Conservation (phyloP, 2,888 invertebrate genomes). For the Psylliodes chrysocephalus region DNA sequence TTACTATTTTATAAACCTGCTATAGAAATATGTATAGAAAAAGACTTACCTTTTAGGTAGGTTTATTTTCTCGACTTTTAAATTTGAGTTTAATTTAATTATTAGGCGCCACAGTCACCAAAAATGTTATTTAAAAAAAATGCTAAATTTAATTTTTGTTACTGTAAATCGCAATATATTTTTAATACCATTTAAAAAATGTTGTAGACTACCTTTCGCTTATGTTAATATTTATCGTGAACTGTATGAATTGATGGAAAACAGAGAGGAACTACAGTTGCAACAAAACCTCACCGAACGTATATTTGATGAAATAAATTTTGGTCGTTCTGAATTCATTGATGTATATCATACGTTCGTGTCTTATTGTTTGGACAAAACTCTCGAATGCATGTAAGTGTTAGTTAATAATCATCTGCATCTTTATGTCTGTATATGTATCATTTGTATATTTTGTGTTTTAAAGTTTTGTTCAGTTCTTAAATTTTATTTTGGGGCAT, state of each 20-base stretch:
- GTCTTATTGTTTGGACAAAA: conserved; percentile 56
- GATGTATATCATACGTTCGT: conserved; percentile 57
- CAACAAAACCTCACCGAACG: conserved; percentile 49
- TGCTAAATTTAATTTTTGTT: no score
- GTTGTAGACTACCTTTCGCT: conserved; percentile 76
- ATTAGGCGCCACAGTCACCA: neutral
- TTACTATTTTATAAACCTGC: conserved; percentile 55
- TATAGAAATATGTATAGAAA: conserved; percentile 51
- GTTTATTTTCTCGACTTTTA: conserved; percentile 5
- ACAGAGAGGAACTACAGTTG: conserved; percentile 48
- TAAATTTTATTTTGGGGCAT: no score
- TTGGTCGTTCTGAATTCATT: conserved; percentile 57
- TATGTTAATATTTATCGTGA: conserved; percentile 81
- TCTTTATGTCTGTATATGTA: no score
- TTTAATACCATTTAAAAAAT: neutral
- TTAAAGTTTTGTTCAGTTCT: no score
- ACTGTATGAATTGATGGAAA: conserved; percentile 69
- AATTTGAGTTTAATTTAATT: conserved; percentile 12
- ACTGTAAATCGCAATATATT: no score
- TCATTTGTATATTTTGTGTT: no score
- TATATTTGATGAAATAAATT: conserved; percentile 55
- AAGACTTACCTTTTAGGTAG: conserved; percentile 61
- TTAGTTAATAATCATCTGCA: no score
- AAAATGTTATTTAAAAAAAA: no score
- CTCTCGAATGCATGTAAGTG: conserved; percentile 57